Percentiles rank a stretch among this genome's conserved stretches.
Conservation (phyloP, 2,888 invertebrate genomes). For the Ochropleura plecta region DNA sequence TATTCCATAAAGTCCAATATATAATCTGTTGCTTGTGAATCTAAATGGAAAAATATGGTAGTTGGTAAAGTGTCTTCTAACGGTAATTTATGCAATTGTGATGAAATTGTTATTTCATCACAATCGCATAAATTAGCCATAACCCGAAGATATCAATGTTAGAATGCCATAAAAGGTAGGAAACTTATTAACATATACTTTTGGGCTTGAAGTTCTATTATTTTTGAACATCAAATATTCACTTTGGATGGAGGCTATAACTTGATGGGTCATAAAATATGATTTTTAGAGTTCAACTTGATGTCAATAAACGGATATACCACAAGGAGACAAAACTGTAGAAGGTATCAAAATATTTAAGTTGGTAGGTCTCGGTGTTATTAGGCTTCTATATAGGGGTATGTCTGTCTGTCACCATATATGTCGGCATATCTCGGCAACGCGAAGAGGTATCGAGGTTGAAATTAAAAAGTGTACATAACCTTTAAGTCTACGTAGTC, state of each 20-base stretch:
- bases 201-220: constrained; percentile 16
- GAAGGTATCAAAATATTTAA: neutral
- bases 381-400: too few species aligned
- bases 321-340: neutral
- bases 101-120: neutral
- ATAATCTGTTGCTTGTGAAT: neutral
- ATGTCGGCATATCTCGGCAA: too few species aligned
- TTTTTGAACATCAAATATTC: neutral
- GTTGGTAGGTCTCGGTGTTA: too few species aligned
- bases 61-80: neutral
- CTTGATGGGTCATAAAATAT: constrained; percentile 23
- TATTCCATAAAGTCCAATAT: neutral
- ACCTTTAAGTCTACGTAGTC: too few species aligned
- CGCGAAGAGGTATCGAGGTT: too few species aligned
- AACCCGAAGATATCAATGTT: constrained; percentile 20
- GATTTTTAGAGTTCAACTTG: neutral
- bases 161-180: constrained; percentile 26
- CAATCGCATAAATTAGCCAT: constrained; percentile 35
- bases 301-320: neutral
- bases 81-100: too few species aligned
- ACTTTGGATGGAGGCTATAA: neutral
- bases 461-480: too few species aligned
- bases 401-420: too few species aligned
- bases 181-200: constrained; percentile 30
- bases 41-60: neutral